Conservation (phyloP, 2,888 invertebrate species). For the Oscheius sp. region DNA sequence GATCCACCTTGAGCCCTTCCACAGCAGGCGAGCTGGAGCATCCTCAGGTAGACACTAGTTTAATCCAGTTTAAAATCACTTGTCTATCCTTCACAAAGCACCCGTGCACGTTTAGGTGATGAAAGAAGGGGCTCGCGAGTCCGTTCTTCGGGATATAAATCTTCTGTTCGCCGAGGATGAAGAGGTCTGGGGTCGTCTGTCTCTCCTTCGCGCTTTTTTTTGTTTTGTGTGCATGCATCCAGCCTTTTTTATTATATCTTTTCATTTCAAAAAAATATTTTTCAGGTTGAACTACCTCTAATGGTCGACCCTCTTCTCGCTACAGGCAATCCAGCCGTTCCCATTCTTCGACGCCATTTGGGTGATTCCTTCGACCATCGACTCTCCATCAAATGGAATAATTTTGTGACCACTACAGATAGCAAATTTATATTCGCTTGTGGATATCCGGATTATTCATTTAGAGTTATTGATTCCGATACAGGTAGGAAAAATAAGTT, state of each 20-base stretch:
- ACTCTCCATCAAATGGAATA: constrained; percentile 88
- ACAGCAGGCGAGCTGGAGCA: constrained; percentile 18
- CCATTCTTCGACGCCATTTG: constrained; percentile 80
- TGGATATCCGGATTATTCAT: constrained; percentile 99
- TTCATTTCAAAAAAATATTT: not conserved
- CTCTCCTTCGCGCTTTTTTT: not conserved
- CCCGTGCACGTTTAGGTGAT: constrained; percentile 28
- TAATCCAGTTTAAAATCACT: not conserved
- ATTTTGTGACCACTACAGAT: constrained; percentile 97
- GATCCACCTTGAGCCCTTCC: not conserved
- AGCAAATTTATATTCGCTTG: constrained; percentile 94
- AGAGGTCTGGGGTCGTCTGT: constrained; percentile 13
- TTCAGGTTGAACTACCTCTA: constrained; percentile 83
- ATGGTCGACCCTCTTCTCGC: constrained; percentile 93
- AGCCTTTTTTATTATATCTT: not conserved
- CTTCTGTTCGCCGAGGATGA: constrained; percentile 23
- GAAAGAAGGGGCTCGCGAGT: not conserved
- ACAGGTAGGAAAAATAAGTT: constrained; percentile 77
- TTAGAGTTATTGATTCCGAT: constrained; percentile 95
- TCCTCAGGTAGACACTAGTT: not conserved
- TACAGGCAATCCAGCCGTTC: constrained; percentile 75
- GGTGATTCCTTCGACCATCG: constrained; percentile 99
- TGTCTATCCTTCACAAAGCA: too few relatives aligned
- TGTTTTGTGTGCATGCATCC: constrained; percentile 11
- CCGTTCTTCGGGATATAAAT: constrained; percentile 22